Evolutionary conservation across 2,888 invertebrate species (phyloP).

Genomic region (Apamea epomidion): DNA sequence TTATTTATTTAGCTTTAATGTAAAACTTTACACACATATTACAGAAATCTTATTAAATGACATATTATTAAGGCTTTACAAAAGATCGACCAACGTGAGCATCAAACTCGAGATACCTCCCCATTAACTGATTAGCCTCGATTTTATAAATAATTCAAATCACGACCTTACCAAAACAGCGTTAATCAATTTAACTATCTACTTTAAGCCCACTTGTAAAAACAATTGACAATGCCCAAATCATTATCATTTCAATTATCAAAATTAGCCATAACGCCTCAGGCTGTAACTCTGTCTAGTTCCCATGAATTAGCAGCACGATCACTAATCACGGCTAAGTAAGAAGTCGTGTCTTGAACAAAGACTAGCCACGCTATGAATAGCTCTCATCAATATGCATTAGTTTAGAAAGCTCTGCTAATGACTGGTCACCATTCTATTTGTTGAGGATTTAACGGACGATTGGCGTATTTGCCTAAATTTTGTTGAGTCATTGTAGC

Average conservation of each 20-base stretch:
- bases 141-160: slow-evolving; percentile 2
- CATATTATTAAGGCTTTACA: neutral
- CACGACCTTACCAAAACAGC: neutral
- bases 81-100: neutral
- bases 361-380: slow-evolving; percentile 30
- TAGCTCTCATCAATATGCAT: slow-evolving; percentile 58
- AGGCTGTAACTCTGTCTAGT: slow-evolving; percentile 32
- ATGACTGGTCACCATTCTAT: slow-evolving; percentile 41
- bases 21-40: neutral
- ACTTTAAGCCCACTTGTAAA: neutral
- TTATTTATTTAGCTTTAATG: neutral
- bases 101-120: neutral
- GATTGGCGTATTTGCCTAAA: slow-evolving; percentile 12
- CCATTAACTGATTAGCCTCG: neutral
- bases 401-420: slow-evolving; percentile 58
- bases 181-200: neutral
- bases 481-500: slow-evolving; percentile 12
- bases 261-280: slow-evolving; percentile 47
- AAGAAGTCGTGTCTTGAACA: slow-evolving; percentile 62
- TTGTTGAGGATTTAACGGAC: slow-evolving; percentile 37
- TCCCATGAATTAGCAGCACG: slow-evolving; percentile 55
- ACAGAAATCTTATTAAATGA: neutral
- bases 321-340: slow-evolving; percentile 50
- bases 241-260: slow-evolving; percentile 22
- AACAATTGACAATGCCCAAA: slow-evolving; percentile 15